phyloP scores from a whole-genome alignment of 2,888 invertebrate species.

The Pemphredon lugubris region DNA sequence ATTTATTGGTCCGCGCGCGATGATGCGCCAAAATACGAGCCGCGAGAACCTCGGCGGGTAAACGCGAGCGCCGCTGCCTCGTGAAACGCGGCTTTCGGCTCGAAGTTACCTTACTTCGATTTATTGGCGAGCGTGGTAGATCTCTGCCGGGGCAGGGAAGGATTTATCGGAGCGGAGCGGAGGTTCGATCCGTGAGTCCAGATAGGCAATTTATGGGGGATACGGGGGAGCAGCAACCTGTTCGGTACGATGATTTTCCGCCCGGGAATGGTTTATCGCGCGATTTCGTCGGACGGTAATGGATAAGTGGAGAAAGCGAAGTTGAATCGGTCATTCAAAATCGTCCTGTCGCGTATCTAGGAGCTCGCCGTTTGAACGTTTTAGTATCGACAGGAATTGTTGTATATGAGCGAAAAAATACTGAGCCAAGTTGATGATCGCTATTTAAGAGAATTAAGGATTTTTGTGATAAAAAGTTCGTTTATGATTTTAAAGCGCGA shows the following conservation, averaged over 20 bases:
- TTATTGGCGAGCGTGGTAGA: neutral
- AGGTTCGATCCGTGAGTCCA: neutral
- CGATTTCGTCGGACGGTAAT: neutral
- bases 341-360: no score
- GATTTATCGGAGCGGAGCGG: neutral
- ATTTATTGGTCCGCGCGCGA: constrained; percentile 34
- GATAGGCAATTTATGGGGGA: constrained; percentile 5
- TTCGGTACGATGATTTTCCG: neutral
- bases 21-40: constrained; percentile 46
- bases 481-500: no score
- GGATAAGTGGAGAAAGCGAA: neutral
- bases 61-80: constrained; percentile 4
- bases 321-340: no score
- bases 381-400: no score
- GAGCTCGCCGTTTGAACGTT: no score
- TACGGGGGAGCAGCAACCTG: neutral
- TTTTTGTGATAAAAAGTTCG: no score
- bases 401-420: no score
- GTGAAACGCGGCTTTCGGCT: constrained; percentile 16
- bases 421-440: no score
- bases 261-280: neutral
- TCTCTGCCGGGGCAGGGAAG: neutral
- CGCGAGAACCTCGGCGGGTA: no score
- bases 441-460: no score
- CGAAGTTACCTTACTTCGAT: neutral